phyloP scores from a whole-genome alignment of 2,797 vertebrate genomes.

The Notamacropus eugenii region DNA sequence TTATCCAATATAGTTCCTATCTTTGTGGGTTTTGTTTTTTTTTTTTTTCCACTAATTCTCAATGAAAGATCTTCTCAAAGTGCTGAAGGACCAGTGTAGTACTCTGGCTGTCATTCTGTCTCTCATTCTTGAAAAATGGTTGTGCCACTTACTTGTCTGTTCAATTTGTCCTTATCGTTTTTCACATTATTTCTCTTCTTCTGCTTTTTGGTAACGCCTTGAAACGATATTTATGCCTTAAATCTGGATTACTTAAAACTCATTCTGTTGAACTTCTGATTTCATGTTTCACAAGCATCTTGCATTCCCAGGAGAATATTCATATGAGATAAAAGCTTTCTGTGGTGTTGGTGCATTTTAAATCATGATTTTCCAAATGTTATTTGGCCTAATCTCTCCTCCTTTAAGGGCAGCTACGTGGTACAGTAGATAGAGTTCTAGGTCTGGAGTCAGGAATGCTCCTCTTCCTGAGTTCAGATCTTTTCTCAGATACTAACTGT shows the following conservation, averaged over 20 bases:
- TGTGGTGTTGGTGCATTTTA: background rate
- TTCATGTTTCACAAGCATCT: background rate
- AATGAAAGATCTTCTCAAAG: background rate
- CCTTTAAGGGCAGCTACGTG: background rate
- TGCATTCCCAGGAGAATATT: background rate
- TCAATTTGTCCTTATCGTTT: background rate
- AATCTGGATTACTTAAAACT: background rate
- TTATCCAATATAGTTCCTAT: background rate
- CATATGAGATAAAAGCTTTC: background rate
- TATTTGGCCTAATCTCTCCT: background rate
- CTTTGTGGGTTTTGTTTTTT: too few species aligned
- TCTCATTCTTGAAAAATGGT: background rate
- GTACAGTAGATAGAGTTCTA: background rate
- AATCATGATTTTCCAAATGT: background rate
- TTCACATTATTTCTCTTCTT: background rate
- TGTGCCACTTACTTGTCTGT: background rate
- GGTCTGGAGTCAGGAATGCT: background rate
- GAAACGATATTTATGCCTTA: background rate
- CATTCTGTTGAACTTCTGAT: background rate
- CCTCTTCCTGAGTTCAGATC: background rate
- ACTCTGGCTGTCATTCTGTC: background rate
- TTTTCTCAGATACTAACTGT: background rate
- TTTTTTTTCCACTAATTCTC: background rate
- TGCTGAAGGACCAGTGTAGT: background rate
- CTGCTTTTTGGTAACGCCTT: background rate